Evolutionary conservation across 2,888 invertebrate species (phyloP).

Genomic region (Onchidella celtica): DNA sequence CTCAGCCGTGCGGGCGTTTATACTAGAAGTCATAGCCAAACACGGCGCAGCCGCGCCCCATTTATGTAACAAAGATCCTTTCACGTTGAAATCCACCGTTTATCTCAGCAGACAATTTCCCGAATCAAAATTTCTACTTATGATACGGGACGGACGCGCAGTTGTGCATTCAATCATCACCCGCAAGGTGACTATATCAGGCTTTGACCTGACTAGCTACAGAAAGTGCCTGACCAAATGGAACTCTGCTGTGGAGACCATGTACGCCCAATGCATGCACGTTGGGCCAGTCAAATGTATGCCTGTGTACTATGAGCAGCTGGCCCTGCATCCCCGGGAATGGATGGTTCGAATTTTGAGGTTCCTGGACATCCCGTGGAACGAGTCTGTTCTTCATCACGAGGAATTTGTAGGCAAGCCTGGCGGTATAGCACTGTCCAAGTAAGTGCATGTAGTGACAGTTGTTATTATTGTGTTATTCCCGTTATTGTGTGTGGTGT

Average conservation of each 20-base stretch:
- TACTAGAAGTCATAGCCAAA: slow-evolving; percentile 87
- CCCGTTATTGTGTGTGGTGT: neutral
- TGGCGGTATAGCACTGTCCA: slow-evolving; percentile 95
- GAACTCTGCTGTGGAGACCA: slow-evolving; percentile 96
- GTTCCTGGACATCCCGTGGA: slow-evolving; percentile 96
- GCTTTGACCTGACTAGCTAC: slow-evolving; percentile 96
- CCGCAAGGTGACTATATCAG: slow-evolving; percentile 93
- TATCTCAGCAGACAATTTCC: slow-evolving; percentile 97
- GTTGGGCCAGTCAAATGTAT: slow-evolving; percentile 85
- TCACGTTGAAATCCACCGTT: slow-evolving; percentile 96
- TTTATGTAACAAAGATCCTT: slow-evolving; percentile 99
- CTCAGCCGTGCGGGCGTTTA: slow-evolving; percentile 97
- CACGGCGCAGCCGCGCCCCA: slow-evolving; percentile 95
- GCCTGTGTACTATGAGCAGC: slow-evolving; percentile 96
- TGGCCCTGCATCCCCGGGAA: slow-evolving; percentile 94
- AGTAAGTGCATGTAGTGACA: slow-evolving; percentile 83
- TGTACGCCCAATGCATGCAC: slow-evolving; percentile 83
- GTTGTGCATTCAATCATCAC: slow-evolving; percentile 99
- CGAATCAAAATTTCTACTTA: slow-evolving; percentile 97
- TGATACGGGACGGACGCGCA: slow-evolving; percentile 98
- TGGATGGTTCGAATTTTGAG: slow-evolving; percentile 93
- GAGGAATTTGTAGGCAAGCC: slow-evolving; percentile 97
- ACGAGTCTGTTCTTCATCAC: slow-evolving; percentile 97
- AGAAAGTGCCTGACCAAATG: slow-evolving; percentile 96
- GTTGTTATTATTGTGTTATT: neutral